These are phyloP conservation scores for Escarpia spicata DNA, from an alignment of 2,888 invertebrate genomes.

Conservation along the genomic window DNA sequence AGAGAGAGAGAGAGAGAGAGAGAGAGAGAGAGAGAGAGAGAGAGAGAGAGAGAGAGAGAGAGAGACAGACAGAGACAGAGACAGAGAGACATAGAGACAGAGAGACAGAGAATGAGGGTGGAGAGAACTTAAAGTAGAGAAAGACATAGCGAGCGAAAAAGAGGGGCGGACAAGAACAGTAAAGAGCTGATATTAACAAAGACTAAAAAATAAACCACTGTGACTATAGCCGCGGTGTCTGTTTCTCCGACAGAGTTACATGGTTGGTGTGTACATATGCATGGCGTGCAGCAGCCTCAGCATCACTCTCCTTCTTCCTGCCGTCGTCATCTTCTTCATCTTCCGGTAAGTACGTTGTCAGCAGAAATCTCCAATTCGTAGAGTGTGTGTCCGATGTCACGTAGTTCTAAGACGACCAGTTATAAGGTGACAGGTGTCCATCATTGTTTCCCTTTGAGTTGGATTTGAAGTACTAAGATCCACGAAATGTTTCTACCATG, in stretches of 20 bases:
- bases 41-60: background rate
- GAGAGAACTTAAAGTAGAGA: background rate
- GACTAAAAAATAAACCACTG: no score
- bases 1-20: constrained; percentile 17
- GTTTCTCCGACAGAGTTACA: constrained; percentile 47
- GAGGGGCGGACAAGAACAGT: background rate
- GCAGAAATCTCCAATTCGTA: background rate
- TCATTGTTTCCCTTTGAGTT: background rate
- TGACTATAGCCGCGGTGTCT: background rate
- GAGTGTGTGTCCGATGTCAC: background rate
- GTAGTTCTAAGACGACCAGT: background rate
- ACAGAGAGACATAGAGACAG: background rate
- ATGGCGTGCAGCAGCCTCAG: constrained; percentile 55
- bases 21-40: background rate
- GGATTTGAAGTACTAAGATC: background rate
- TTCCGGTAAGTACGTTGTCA: constrained; percentile 50
- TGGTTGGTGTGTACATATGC: constrained; percentile 54
- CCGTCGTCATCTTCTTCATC: constrained; percentile 53
- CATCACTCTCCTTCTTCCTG: constrained; percentile 52
- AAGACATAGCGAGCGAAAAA: background rate
- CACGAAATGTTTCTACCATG: background rate
- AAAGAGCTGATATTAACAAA: no score
- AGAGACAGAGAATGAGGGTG: background rate
- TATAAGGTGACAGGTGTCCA: constrained; percentile 5
- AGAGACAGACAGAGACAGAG: background rate